phyloP scores from a whole-genome alignment of 2,888 invertebrate species.

The Trissolcus brochymenae region DNA sequence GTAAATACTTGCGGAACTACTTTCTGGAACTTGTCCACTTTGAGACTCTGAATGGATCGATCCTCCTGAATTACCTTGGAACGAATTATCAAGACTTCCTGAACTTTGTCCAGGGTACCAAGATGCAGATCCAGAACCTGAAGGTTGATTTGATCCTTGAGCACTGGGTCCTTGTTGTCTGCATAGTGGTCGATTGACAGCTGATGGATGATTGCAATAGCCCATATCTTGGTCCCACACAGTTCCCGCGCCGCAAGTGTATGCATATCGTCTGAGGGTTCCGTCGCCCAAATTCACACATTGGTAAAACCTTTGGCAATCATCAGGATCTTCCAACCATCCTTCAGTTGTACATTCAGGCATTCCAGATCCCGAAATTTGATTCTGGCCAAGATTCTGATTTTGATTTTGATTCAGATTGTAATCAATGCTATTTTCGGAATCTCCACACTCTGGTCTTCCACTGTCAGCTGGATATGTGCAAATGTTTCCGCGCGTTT shows the following conservation, averaged over 20 bases:
- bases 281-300: conserved; percentile 73
- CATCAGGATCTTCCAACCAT: conserved; percentile 74
- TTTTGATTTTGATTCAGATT: conserved; percentile 31
- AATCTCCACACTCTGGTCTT: conserved; percentile 82
- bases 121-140: no score
- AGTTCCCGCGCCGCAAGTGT: conserved; percentile 79
- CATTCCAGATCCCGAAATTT: no score
- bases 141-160: conserved; percentile 14
- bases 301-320: conserved; percentile 75
- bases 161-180: conserved; percentile 13
- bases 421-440: conserved; percentile 78
- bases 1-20: no score
- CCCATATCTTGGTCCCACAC: conserved; percentile 79
- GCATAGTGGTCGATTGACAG: conserved; percentile 65
- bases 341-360: conserved; percentile 67
- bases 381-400: neutral
- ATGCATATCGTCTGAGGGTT: conserved; percentile 77
- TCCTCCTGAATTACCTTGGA: no score
- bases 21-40: no score
- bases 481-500: conserved; percentile 80
- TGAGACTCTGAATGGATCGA: no score
- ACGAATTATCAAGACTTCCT: no score
- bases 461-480: conserved; percentile 84
- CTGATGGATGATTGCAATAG: conserved; percentile 79
- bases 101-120: no score